These are phyloP conservation scores for Melanerpes aurifrons DNA, from an alignment of 2,113 vertebrate genomes.

Conservation along the genomic window DNA sequence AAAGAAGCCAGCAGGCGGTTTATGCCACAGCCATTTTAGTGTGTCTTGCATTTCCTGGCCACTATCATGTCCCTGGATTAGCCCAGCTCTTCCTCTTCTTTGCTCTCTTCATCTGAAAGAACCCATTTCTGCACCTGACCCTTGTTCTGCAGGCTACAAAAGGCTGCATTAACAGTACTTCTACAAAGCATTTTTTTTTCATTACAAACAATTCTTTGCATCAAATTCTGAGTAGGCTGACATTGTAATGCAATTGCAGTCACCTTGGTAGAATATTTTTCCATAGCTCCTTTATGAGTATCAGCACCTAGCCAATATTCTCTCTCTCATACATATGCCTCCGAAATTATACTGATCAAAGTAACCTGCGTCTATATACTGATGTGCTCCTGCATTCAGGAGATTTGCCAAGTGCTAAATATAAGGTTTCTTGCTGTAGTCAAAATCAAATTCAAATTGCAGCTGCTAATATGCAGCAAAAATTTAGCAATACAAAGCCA, in stretches of 20 bases:
- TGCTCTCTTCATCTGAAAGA: neutral
- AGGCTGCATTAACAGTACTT: neutral
- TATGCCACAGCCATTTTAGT: neutral
- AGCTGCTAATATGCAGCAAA: constrained; percentile 39
- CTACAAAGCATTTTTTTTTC: neutral
- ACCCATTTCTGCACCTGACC: rapidly evolving
- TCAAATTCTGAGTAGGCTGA: neutral
- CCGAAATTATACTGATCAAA: constrained; percentile 37
- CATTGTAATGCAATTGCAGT: neutral
- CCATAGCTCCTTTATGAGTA: neutral
- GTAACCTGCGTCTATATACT: constrained; percentile 45
- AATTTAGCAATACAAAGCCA: neutral
- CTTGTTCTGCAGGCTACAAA: neutral
- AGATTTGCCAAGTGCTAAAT: constrained; percentile 43
- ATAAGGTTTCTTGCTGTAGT: constrained; percentile 2
- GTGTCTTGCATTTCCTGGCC: neutral
- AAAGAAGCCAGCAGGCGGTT: constrained; percentile 12
- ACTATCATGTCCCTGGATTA: neutral
- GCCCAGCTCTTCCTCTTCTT: neutral
- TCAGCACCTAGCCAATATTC: neutral
- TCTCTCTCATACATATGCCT: neutral
- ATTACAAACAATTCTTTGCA: neutral
- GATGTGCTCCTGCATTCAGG: constrained; percentile 24
- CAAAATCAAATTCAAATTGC: constrained; percentile 48
- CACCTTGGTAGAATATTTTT: neutral